phyloP scores from a whole-genome alignment of 2,113 vertebrate genomes.

The Hypocryptadius cinnamomeus region DNA sequence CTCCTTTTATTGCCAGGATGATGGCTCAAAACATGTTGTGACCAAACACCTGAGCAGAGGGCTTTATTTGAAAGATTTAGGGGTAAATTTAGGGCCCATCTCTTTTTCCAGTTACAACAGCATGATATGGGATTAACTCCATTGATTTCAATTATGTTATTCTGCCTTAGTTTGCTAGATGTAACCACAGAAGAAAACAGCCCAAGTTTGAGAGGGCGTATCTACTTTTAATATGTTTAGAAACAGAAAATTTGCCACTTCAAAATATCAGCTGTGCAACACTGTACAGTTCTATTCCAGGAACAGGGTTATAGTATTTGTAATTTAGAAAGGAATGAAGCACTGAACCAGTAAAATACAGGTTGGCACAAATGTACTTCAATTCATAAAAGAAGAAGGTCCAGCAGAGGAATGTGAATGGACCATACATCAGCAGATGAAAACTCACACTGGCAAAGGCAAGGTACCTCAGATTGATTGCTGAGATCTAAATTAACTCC shows the following conservation, averaged over 20 bases:
- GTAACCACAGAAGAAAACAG: not conserved
- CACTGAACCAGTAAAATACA: not conserved
- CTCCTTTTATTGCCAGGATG: slow-evolving; percentile 8
- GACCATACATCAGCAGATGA: not conserved
- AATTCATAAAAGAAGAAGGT: not conserved
- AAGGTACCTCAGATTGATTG: not conserved
- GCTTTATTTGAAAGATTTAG: slow-evolving; percentile 35
- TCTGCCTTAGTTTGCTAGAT: not conserved
- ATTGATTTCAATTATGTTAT: not conserved
- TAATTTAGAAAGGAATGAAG: not conserved
- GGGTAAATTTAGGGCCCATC: not conserved
- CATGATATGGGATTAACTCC: not conserved
- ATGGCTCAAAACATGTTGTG: slow-evolving; percentile 25
- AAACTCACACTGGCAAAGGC: not conserved
- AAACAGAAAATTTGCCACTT: not conserved
- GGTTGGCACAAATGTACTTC: not conserved
- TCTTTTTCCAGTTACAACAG: not conserved
- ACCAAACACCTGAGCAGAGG: slow-evolving; percentile 26
- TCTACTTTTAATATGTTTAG: not conserved
- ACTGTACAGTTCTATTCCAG: accelerated
- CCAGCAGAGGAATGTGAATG: not conserved
- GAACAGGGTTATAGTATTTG: not conserved
- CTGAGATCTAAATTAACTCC: not conserved
- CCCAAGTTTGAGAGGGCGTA: not conserved
- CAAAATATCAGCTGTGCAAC: not conserved